Conservation (phyloP, 2,113 vertebrate species). For the Scytalopus superciliaris region DNA sequence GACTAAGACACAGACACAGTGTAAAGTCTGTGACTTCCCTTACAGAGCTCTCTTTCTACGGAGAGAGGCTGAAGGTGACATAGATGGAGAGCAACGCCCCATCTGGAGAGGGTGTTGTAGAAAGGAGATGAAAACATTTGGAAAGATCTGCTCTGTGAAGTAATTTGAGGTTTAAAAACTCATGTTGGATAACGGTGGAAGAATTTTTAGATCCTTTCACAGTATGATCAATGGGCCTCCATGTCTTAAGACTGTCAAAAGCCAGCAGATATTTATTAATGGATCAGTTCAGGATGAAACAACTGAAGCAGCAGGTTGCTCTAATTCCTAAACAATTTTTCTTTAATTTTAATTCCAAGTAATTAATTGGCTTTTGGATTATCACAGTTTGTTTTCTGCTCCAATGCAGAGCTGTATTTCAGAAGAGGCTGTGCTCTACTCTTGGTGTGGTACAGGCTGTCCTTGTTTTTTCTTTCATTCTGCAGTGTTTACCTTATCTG, state of each 20-base stretch:
- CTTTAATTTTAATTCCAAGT: neutral
- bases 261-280: neutral
- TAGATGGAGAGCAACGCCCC: neutral
- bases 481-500: neutral
- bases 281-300: neutral
- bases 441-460: neutral
- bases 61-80: neutral
- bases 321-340: neutral
- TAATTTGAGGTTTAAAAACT: neutral
- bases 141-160: neutral
- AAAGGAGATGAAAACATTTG: neutral
- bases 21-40: neutral
- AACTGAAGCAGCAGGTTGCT: neutral
- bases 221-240: neutral
- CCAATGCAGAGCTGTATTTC: neutral
- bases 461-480: neutral
- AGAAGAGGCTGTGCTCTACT: neutral
- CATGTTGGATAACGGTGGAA: neutral
- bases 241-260: neutral
- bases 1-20: neutral
- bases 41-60: neutral
- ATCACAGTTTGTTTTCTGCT: neutral
- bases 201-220: neutral
- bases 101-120: neutral
- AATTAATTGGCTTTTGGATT: neutral